Evolutionary conservation across 2,113 vertebrate genomes (phyloP).

Genomic region (Mesembrinibis cayennensis): DNA sequence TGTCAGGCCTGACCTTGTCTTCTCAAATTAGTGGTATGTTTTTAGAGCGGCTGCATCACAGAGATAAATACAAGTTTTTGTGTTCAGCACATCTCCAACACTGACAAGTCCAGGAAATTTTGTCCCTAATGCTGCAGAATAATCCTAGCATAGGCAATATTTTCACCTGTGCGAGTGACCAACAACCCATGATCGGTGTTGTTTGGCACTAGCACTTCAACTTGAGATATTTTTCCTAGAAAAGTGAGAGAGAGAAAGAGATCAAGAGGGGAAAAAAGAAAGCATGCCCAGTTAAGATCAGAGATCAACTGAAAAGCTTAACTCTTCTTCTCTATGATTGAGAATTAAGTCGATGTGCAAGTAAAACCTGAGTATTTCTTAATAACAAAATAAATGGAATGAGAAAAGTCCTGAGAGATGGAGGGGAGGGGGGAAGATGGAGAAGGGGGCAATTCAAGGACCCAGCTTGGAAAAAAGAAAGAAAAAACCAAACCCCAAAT

Average conservation of each 20-base stretch:
- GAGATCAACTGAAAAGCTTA: background rate
- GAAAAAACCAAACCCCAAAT: background rate
- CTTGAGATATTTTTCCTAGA: background rate
- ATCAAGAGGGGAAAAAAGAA: background rate
- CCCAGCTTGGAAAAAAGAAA: background rate
- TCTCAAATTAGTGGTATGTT: background rate
- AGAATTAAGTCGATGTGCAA: background rate
- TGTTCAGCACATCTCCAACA: background rate
- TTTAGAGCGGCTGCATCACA: background rate
- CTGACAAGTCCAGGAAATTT: slow-evolving; percentile 37
- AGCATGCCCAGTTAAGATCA: slow-evolving; percentile 27
- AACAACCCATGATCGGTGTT: background rate
- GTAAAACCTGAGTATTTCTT: background rate
- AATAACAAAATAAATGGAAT: background rate
- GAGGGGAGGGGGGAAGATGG: background rate
- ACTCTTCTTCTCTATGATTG: background rate
- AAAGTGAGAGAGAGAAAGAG: background rate
- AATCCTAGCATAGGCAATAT: background rate
- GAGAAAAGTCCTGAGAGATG: background rate
- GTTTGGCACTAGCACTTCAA: background rate
- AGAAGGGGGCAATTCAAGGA: background rate
- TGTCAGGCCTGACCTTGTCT: background rate
- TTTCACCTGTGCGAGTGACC: background rate
- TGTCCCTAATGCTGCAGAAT: background rate
- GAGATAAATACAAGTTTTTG: background rate